Evolutionary conservation across 2,113 vertebrate genomes (phyloP).

Genomic region (Podiceps cristatus): DNA sequence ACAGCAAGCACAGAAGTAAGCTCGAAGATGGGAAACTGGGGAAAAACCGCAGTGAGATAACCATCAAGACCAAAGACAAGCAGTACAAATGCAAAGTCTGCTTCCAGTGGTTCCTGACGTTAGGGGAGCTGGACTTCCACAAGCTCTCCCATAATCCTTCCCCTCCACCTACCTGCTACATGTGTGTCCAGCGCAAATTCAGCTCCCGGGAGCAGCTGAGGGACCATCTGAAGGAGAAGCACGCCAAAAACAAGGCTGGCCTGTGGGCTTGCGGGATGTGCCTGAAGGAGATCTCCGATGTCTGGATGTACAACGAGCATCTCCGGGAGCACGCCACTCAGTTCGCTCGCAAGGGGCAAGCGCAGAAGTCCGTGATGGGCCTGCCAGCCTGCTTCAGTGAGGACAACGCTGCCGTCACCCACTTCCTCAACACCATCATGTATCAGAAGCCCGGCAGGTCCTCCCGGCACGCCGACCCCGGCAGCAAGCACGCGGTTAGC

Average conservation of each 20-base stretch:
- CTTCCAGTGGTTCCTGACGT: conserved; percentile 92
- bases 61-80: conserved; percentile 85
- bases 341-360: conserved; percentile 91
- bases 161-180: conserved; percentile 96
- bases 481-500: conserved; percentile 15
- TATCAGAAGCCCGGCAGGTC: conserved; percentile 80
- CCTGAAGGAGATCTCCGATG: conserved; percentile 91
- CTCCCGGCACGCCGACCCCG: conserved; percentile 65
- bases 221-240: conserved; percentile 93
- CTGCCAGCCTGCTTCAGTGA: conserved; percentile 83
- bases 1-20: conserved; percentile 69
- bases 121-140: conserved; percentile 94
- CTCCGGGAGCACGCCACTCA: conserved; percentile 92
- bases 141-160: conserved; percentile 93
- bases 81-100: conserved; percentile 96
- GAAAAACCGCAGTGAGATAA: conserved; percentile 73
- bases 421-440: conserved; percentile 87
- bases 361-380: conserved; percentile 82
- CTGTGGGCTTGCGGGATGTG: conserved; percentile 99
- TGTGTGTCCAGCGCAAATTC: conserved; percentile 97
- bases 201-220: conserved; percentile 93
- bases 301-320: conserved; percentile 99
- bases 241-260: conserved; percentile 89
- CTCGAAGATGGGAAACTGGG: conserved; percentile 64
- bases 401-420: conserved; percentile 81